Evolutionary conservation across 2,888 invertebrate species (phyloP), one percentile per base, ranked within the genome.

Genomic region (Scelioninae gen. 1): DNA sequence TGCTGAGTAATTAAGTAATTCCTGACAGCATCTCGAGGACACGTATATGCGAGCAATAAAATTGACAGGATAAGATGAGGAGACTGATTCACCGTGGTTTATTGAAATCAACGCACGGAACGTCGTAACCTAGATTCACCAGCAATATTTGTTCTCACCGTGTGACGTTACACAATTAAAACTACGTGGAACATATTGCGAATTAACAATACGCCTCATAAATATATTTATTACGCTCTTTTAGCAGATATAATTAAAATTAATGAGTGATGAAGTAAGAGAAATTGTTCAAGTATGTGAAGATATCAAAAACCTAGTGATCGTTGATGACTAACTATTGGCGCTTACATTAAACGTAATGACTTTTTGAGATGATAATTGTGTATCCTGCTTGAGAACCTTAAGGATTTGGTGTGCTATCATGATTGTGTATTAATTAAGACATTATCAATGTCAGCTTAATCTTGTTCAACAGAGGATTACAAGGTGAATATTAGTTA

Each of bases 181-280:
- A 5, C 56, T 43, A 68, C 53, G 15, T 58, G 62, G 51, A 75
- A 75, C 65, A 31, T 69, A 63, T 65, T 63, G 69, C 65, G 69
- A 81, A 75, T 75, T 32, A 81, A 81, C 69, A 81, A 71, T 81
- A 63, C 29, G 51, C 58, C 56, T 81, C 76, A 81, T 76, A 81
- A 81, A 72, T 77, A 66, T 53, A 81, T 76, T 76, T 82, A 77
- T 72, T 60, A 68, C 58, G 10, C 66, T 66, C 69, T 66, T 82
- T 69, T 71, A 66, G 23, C 23, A 23, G 65, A 16, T 60, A 53
- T 60, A 82, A 82, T 82, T 82, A 82, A 82, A 78, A 78, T 82
- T 78, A 82, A 82, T 74, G 82, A 78, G 74, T 51, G 63, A 77
- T 82, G 71, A 53, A 77, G 71, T 77, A 72, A 68, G 76, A 77